A percentile compares a stretch with the other conserved stretches of the same genome.
These are phyloP conservation scores for Chondrosia reniformis DNA, from an alignment of 37 sponge, comb jelly and placozoan species.

Conservation along the genomic window DNA sequence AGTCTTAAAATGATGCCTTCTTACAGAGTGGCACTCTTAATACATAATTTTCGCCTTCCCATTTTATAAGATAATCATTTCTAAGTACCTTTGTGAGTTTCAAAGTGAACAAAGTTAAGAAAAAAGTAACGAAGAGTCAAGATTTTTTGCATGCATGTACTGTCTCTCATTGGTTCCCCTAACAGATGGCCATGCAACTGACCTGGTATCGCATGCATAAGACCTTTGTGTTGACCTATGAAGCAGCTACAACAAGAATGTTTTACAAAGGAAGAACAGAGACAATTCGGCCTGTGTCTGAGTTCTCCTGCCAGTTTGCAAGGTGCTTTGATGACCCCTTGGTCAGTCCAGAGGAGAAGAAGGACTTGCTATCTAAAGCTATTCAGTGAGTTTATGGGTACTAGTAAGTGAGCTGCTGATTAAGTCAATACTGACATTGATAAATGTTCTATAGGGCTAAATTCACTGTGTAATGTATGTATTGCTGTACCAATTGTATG, in stretches of 20 bases:
- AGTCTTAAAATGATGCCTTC: too few relatives aligned
- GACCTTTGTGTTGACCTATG: constrained; percentile 67
- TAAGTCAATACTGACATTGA: too few relatives aligned
- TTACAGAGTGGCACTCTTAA: too few relatives aligned
- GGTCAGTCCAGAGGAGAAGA: not conserved
- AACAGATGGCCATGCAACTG: constrained; percentile 77
- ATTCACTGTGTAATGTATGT: too few relatives aligned
- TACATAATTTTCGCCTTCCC: too few relatives aligned
- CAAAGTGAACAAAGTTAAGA: too few relatives aligned
- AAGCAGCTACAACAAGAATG: constrained; percentile 80
- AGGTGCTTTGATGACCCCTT: constrained; percentile 23
- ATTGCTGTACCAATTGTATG: too few relatives aligned
- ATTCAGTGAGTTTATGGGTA: not conserved
- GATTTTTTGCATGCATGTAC: not conserved
- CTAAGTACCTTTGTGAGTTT: too few relatives aligned
- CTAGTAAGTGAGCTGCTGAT: not conserved
- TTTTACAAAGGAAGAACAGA: constrained; percentile 80
- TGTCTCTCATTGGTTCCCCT: not conserved
- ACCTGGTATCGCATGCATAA: constrained; percentile 64
- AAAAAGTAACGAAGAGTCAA: too few relatives aligned
- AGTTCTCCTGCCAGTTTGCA: constrained; percentile 47
- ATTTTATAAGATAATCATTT: too few relatives aligned
- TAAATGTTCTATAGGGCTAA: too few relatives aligned
- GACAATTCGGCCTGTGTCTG: constrained; percentile 84
- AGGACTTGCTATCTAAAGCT: not conserved